Base-by-base conservation (phyloP, 2,113 vertebrate species). In the Callospermophilus lateralis region DNA sequence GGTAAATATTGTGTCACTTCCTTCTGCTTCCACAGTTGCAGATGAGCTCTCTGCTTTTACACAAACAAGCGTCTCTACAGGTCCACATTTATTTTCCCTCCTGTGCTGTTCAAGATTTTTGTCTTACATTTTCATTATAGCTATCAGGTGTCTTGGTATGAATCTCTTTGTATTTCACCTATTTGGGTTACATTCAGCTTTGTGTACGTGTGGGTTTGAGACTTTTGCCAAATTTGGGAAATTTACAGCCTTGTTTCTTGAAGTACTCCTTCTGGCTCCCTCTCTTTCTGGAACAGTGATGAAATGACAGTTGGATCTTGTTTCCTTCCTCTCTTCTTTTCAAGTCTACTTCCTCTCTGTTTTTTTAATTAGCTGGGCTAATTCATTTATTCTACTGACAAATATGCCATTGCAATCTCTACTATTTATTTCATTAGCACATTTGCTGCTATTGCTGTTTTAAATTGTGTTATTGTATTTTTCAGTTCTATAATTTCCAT, bases 401-500 rank as follows among this genome's bases (percentile, higher is more conserved):
- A 19, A 10, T 83, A 37, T 55, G 42, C 28, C 84, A 74, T 9
- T 76, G 13, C 24, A 8, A 8, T 30, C 83, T 70, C 8, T 83
- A 30, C 26, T 37, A 3, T 30, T 48, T 37, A 94, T 17, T 1
- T 10, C 20, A 68, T 39, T 13, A 92, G 45, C 22, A 51, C 58
- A 30, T 63, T 93, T 67, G 0, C 42, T 28, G 3, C 34, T 63
- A 9, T 37, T 58, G 20, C 30, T 79, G 22, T 80, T 78, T 45
- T 8, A 37, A 79, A 84, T 28, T 26, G 9, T 32, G 0, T n/a
- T 84, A 61, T 45, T 61, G 7, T 92, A 42, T 53, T 94, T 92
- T 79, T 89, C 32, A 92, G 37, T 79, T 80, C 55, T 80, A 34
- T 89, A 84, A n/a, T 97, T 84, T 80, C 24, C n/a, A 17, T 37